Conservation (phyloP, 2,888 invertebrate genomes). For the Ptychoptera contaminata region DNA sequence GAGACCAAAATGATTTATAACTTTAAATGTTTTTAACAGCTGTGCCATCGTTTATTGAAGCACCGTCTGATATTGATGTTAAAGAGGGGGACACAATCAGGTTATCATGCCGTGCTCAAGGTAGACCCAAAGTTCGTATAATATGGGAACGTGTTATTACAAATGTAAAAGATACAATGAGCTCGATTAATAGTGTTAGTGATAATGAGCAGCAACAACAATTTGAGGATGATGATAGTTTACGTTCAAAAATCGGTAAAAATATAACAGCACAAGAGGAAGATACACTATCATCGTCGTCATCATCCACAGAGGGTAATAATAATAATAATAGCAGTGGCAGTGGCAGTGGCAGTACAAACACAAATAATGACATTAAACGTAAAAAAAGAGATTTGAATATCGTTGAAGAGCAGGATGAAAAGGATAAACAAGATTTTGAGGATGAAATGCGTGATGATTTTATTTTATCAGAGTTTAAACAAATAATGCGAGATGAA, state of each 20-base stretch:
- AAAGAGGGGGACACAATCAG: slow-evolving; percentile 15
- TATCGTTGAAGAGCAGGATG: neutral
- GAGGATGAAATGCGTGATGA: neutral
- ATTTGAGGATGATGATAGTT: no score
- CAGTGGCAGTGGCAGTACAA: no score
- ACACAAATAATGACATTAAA: no score
- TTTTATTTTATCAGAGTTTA: slow-evolving; percentile 7
- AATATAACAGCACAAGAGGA: no score
- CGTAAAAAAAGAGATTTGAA: no score
- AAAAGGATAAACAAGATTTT: neutral
- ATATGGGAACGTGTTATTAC: slow-evolving; percentile 13
- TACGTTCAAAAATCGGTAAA: no score
- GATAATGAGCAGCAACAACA: no score
- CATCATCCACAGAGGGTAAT: no score
- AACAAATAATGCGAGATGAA: slow-evolving; percentile 6
- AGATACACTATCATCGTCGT: no score
- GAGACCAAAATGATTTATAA: neutral
- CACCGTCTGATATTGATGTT: slow-evolving; percentile 15
- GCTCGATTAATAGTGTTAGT: no score
- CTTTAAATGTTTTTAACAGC: slow-evolving; percentile 9
- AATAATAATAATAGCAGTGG: no score
- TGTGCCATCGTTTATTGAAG: slow-evolving; percentile 17
- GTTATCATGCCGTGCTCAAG: slow-evolving; percentile 16
- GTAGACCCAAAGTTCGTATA: slow-evolving; percentile 14
- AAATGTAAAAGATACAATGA: neutral